Percentiles rank a stretch among this genome's conserved stretches.
phyloP scores from a whole-genome alignment of 2,888 invertebrate species.

The Cyaniris semiargus region DNA sequence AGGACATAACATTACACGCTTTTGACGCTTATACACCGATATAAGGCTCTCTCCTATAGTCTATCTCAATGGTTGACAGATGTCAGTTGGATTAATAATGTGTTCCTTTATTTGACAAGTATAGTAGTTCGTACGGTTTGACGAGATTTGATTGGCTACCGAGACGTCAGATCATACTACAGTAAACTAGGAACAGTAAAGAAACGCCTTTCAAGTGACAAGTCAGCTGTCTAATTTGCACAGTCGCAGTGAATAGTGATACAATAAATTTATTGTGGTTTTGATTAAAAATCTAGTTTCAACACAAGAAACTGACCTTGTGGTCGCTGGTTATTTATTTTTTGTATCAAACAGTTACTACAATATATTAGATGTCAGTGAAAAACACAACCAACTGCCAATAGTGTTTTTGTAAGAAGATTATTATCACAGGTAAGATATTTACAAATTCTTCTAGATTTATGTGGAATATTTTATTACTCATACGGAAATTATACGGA shows the following conservation, averaged over 20 bases:
- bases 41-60: no score
- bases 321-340: neutral
- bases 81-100: neutral
- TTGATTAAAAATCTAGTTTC: neutral
- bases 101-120: neutral
- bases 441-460: neutral
- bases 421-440: neutral
- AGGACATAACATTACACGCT: no score
- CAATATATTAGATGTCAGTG: slow-evolving; percentile 5
- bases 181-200: neutral
- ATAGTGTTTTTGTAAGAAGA: neutral
- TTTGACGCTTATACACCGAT: no score
- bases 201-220: neutral
- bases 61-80: no score
- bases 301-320: slow-evolving; percentile 7
- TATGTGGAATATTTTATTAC: neutral
- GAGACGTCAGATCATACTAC: neutral
- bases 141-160: neutral
- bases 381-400: neutral
- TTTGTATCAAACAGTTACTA: neutral
- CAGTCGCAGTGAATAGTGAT: neutral
- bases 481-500: neutral
- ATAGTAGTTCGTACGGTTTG: neutral
- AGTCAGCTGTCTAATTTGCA: neutral
- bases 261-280: neutral